Base-by-base conservation (phyloP, 2,888 invertebrate species). In the Troides oblongomaculatus region DNA sequence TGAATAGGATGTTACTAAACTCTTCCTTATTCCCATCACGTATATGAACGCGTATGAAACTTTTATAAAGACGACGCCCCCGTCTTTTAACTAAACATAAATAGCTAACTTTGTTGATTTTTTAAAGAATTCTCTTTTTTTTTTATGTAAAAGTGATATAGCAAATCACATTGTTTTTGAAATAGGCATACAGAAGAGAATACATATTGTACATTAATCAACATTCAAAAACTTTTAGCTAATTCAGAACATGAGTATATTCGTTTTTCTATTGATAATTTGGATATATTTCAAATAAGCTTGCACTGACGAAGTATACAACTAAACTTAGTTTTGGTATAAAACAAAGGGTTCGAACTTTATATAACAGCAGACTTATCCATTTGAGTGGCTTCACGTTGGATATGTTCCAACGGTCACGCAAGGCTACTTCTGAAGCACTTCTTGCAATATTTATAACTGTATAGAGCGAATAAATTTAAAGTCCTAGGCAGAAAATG, bases 401-500 rank as follows among this genome's bases (percentile, higher is more conserved):
- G 64, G 64, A 64, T 17, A 57, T 57, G 17, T 56, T 53, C 64
- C 64, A 64, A 57, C 57, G 64, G 64, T 64, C 57, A 64, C 23
- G 17, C 23, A 56, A 57, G 64, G 39, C 56, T 56, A 64, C 21
- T n/a, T 57, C 39, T 39, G 7, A 36, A 64, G 39, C 14, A 50
- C 50, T 50, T 14, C 18, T 50, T 50, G 18, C 5, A 50, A 50
- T 18, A 18, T 50, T 50, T 50, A 18, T 50, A 50, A 17, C 50
- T 17, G 50, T 50, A 14, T 50, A 18, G 2, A 50, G 2, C 1
- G 50, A 50, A 50, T 50, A 50, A 50, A 17, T 50, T 17, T 17
- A 50, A 50, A 50, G 50, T 50, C 50, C 1, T 5, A 50, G 18
- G 14, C 18, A 50, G 17, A 50, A 18, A 50, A 12, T 18, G 50